Percentiles rank a stretch among this genome's conserved stretches.
Conservation (phyloP, 2,113 vertebrate species). For the Bubo bubo region DNA sequence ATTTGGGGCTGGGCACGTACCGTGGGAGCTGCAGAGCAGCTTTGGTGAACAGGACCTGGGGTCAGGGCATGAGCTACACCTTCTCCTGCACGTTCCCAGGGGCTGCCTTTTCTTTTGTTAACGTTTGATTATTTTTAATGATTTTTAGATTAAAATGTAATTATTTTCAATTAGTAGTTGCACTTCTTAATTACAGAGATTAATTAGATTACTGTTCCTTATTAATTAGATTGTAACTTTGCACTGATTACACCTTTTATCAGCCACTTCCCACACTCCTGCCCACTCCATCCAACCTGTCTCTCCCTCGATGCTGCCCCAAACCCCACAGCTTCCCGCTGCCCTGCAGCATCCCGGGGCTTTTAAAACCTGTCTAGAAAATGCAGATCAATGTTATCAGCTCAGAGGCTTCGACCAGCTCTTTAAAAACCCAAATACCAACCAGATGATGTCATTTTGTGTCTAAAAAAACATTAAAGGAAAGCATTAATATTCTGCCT, state of each 20-base stretch:
- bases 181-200: slow-evolving; percentile 25
- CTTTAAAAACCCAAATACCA: neutral
- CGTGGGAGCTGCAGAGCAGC: neutral
- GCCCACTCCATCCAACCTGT: neutral
- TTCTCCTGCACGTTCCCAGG: neutral
- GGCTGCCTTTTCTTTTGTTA: slow-evolving; percentile 20
- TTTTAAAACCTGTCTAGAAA: neutral
- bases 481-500: neutral
- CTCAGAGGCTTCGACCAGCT: neutral
- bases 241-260: neutral
- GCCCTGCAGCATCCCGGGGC: neutral
- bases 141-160: slow-evolving; percentile 58
- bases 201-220: slow-evolving; percentile 34
- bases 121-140: slow-evolving; percentile 39
- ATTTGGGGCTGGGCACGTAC: neutral
- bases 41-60: neutral
- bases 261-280: neutral
- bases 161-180: slow-evolving; percentile 54
- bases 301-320: fast-evolving
- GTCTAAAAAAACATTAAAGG: neutral
- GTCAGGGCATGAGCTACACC: neutral
- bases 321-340: neutral
- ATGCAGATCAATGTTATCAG: neutral
- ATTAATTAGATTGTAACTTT: slow-evolving; percentile 58
- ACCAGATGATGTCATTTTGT: neutral